A percentile compares a stretch with the other conserved stretches of the same genome.
Conservation (phyloP, 1,140 invertebrate genomes). For the Varroa destructor region DNA sequence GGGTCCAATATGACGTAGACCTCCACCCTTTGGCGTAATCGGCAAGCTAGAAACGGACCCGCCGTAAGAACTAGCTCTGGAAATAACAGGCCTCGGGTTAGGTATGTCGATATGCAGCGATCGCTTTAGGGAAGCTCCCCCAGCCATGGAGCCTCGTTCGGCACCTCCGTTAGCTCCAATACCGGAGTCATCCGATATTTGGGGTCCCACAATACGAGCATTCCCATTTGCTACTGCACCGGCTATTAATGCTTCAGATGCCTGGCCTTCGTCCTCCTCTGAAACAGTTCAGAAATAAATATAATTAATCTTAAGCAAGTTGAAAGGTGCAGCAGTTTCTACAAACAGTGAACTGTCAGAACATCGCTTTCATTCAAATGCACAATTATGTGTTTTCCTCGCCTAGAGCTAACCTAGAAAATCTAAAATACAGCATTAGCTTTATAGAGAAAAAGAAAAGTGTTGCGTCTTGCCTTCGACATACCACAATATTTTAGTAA, state of each 20-base stretch:
- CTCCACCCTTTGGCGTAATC: slow-evolving; percentile 32
- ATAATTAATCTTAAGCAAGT: no score
- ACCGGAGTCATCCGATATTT: slow-evolving; percentile 13
- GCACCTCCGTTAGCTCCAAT: slow-evolving; percentile 14
- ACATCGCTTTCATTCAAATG: no score
- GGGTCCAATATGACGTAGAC: slow-evolving; percentile 30
- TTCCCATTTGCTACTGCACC: background rate
- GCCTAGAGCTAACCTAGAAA: no score
- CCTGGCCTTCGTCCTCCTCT: slow-evolving; percentile 8
- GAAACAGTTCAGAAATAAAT: background rate
- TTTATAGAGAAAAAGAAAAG: no score
- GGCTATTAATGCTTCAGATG: slow-evolving; percentile 1
- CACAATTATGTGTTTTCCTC: no score
- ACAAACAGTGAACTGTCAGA: no score
- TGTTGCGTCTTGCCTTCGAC: no score
- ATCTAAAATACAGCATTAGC: no score
- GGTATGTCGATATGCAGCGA: slow-evolving; percentile 14
- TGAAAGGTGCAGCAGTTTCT: no score
- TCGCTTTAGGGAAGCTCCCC: background rate
- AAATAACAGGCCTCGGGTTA: slow-evolving; percentile 26
- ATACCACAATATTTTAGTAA: no score
- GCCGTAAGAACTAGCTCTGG: slow-evolving; percentile 32
- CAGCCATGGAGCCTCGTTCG: no score
- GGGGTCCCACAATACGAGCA: background rate
- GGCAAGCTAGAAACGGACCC: slow-evolving; percentile 32